Evolutionary conservation across 2,797 vertebrate genomes (phyloP).

Genomic region (Erethizon dorsatum): DNA sequence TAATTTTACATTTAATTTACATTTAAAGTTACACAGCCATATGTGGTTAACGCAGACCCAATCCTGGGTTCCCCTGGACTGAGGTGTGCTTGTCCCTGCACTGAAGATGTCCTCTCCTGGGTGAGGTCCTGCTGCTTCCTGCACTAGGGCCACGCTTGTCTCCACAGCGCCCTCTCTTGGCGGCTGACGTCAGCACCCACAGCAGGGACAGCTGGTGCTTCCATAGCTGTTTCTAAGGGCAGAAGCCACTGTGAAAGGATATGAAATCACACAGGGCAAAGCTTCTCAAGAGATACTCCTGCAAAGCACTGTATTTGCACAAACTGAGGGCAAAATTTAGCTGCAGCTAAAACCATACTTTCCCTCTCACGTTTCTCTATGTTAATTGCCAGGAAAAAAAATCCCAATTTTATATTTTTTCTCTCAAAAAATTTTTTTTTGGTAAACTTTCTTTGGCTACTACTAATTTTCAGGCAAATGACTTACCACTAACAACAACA

Average conservation of each 20-base stretch:
- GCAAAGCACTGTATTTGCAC: not conserved
- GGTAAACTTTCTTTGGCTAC: not conserved
- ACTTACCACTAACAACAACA: not conserved
- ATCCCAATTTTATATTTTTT: not conserved
- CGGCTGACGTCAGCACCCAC: not conserved
- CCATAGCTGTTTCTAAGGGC: not conserved
- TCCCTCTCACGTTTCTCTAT: not conserved
- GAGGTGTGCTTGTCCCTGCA: too few relatives aligned
- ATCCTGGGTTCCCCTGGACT: not conserved
- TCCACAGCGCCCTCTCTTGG: not conserved
- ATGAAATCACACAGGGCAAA: not conserved
- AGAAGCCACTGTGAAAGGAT: not conserved
- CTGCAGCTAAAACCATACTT: not conserved
- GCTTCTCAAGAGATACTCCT: not conserved
- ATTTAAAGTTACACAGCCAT: not conserved
- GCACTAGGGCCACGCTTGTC: accelerated
- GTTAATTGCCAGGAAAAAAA: not conserved
- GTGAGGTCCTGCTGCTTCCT: not conserved
- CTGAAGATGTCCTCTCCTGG: not conserved
- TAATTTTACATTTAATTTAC: not conserved
- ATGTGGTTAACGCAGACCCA: not conserved
- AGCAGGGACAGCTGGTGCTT: not conserved
- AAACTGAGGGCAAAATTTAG: not conserved
- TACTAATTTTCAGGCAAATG: not conserved
- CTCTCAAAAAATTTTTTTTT: not conserved